A percentile compares a stretch with the other conserved stretches of the same genome.
Evolutionary conservation across 2,113 vertebrate genomes (phyloP).

Genomic region (Notothenia coriiceps): DNA sequence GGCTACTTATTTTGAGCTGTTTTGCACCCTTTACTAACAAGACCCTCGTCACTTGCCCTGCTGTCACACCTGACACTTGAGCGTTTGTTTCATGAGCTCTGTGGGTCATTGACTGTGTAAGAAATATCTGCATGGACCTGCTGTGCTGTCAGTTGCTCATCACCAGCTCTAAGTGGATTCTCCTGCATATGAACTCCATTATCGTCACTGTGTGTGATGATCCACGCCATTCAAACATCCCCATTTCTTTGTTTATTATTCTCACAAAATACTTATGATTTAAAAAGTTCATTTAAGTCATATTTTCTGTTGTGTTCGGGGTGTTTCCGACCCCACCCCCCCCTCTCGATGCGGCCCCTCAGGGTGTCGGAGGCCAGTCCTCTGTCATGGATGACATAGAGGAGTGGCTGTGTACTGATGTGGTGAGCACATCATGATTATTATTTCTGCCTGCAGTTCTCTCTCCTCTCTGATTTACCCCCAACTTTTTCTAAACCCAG

Average conservation of each 20-base stretch:
- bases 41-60: no score
- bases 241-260: neutral
- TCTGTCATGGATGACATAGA: constrained; percentile 99
- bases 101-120: no score
- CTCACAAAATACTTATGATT: constrained; percentile 41
- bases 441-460: constrained; percentile 72
- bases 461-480: constrained; percentile 13
- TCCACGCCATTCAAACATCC: neutral
- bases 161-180: neutral
- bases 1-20: no score
- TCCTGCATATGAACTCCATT: neutral
- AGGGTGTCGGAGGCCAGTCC: constrained; percentile 93
- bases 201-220: neutral
- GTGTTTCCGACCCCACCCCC: constrained; percentile 3
- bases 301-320: constrained; percentile 82
- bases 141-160: no score
- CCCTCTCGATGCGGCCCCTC: constrained; percentile 83
- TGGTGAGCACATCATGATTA: constrained; percentile 92
- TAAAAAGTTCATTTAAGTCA: constrained; percentile 59
- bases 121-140: no score
- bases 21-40: no score
- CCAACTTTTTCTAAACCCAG: neutral
- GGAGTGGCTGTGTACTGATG: constrained; percentile 98
- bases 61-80: no score
- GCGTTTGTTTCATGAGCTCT: no score